These are phyloP conservation scores for Candoia aspera DNA, from an alignment of 2,113 vertebrate species.

Conservation along the genomic window DNA sequence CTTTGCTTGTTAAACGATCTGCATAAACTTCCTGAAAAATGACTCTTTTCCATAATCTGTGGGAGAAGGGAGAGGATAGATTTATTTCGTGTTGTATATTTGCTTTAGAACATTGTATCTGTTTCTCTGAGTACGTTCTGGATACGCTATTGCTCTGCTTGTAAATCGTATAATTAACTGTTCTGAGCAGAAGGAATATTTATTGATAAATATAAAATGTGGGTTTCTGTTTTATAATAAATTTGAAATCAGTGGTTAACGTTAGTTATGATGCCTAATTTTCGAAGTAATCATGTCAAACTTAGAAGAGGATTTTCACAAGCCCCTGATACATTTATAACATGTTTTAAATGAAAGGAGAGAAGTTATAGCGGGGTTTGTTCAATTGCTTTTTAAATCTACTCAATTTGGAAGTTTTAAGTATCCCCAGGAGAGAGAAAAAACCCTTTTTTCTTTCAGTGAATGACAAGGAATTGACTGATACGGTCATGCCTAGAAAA, in stretches of 20 bases:
- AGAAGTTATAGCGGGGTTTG: no score
- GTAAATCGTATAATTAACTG: not conserved
- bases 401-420: not conserved
- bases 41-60: not conserved
- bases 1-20: no score
- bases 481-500: not conserved
- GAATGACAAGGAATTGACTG: not conserved
- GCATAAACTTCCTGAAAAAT: not conserved
- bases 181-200: not conserved
- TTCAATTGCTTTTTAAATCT: not conserved
- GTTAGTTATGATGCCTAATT: not conserved
- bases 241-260: not conserved
- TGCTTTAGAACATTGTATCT: constrained; percentile 12
- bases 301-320: not conserved
- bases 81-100: constrained; percentile 30
- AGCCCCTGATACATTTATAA: not conserved
- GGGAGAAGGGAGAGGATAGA: constrained; percentile 14
- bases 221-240: not conserved
- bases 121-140: constrained; percentile 25
- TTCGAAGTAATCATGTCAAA: not conserved
- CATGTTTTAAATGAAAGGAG: not conserved
- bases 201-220: not conserved
- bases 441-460: not conserved
- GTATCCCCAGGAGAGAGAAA: not conserved
- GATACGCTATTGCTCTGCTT: accelerated